Evolutionary conservation across 1,140 invertebrate species (phyloP).

Genomic region (Drosophila fuyamai): DNA sequence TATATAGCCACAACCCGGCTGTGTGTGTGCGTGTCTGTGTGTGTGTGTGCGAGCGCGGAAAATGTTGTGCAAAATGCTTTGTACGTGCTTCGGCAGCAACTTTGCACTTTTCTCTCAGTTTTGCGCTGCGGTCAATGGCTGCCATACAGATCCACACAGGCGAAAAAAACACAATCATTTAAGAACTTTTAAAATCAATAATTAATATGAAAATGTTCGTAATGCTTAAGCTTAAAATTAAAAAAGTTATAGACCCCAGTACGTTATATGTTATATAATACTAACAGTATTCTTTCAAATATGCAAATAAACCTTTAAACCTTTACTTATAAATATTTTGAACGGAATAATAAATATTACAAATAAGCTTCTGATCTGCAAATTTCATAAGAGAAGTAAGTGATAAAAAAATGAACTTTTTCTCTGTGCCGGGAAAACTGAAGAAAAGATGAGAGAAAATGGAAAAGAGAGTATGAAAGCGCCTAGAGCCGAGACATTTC

Average conservation of each 20-base stretch:
- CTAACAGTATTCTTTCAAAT: too few relatives aligned
- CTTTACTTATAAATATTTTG: too few relatives aligned
- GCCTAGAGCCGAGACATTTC: conserved; percentile 34
- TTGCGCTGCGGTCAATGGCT: conserved; percentile 63
- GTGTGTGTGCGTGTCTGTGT: conserved; percentile 11
- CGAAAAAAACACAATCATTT: neutral
- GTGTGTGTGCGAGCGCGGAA: conserved; percentile 69
- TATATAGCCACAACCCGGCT: conserved; percentile 29
- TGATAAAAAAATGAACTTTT: too few relatives aligned
- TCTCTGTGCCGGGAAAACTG: neutral
- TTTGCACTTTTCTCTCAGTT: conserved; percentile 48
- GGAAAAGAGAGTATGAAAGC: neutral
- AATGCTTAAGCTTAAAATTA: too few relatives aligned
- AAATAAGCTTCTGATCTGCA: too few relatives aligned
- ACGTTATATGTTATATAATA: neutral
- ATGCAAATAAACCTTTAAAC: too few relatives aligned
- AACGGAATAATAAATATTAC: too few relatives aligned
- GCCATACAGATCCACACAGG: conserved; percentile 17
- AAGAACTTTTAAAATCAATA: neutral
- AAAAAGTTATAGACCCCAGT: neutral
- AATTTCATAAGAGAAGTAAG: too few relatives aligned
- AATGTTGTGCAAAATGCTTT: conserved; percentile 80
- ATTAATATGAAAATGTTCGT: too few relatives aligned
- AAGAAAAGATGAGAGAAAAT: conserved; percentile 3
- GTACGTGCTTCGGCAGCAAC: conserved; percentile 62